Evolutionary conservation across 2,888 invertebrate genomes (phyloP).

Genomic region (Acleris holmiana): DNA sequence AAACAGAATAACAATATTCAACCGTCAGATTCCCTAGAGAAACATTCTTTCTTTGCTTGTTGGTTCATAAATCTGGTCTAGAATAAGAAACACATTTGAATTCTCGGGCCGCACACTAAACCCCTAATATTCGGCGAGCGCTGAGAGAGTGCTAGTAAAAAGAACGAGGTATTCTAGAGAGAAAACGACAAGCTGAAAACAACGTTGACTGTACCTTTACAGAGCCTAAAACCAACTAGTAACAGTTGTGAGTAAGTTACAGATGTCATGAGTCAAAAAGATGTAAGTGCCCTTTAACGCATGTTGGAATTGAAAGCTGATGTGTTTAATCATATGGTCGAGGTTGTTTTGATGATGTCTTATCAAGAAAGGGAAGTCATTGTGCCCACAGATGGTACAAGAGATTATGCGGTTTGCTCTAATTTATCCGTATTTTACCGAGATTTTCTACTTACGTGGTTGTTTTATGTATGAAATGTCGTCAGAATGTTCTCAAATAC

Average conservation of each 20-base stretch:
- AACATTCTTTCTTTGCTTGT: neutral
- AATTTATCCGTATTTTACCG: neutral
- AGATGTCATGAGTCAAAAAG: neutral
- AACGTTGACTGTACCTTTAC: neutral
- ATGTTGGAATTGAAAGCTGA: no score
- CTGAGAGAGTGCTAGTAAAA: conserved; percentile 1
- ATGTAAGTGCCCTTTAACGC: neutral
- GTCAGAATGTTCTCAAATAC: no score
- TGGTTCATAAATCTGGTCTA: conserved; percentile 9
- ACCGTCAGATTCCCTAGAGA: neutral
- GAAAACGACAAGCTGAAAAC: neutral
- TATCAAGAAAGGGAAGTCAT: no score
- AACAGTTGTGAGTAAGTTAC: no score
- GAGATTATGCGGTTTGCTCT: conserved; percentile 1
- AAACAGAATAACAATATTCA: no score
- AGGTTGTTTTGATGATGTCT: no score
- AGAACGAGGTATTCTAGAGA: neutral
- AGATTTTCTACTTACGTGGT: neutral
- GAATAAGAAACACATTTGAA: conserved; percentile 1
- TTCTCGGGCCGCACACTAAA: conserved; percentile 4
- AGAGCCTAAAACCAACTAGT: neutral
- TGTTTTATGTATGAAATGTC: neutral
- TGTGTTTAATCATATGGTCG: no score
- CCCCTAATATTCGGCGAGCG: conserved; percentile 4
- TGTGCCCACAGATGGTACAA: no score